These are phyloP conservation scores for Pollenia amentaria DNA, from an alignment of 2,888 invertebrate species.

Conservation along the genomic window DNA sequence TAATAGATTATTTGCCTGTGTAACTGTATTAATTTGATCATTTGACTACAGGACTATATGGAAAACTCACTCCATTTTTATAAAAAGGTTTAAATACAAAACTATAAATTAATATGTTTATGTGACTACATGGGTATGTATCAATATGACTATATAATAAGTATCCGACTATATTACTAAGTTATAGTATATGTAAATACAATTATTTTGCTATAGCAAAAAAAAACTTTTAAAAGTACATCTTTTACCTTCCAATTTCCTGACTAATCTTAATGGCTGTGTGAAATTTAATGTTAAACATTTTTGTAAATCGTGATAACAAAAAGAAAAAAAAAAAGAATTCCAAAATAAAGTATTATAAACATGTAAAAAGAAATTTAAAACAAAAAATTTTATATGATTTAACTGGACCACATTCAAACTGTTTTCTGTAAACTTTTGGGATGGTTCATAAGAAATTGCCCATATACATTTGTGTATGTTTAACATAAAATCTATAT, in stretches of 20 bases:
- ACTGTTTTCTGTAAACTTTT: constrained; percentile 27
- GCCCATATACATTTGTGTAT: constrained; percentile 15
- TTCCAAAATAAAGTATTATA: constrained; percentile 21
- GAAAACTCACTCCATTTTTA: too few species aligned
- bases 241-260: background rate
- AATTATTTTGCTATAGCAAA: background rate
- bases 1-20: too few species aligned
- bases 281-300: constrained; percentile 75
- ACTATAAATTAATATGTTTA: too few species aligned
- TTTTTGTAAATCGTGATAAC: constrained; percentile 74
- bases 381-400: constrained; percentile 67
- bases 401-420: constrained; percentile 76
- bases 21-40: too few species aligned
- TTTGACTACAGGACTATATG: too few species aligned
- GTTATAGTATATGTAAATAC: too few species aligned
- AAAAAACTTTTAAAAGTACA: background rate
- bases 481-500: constrained; percentile 49
- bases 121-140: too few species aligned
- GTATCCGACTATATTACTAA: too few species aligned
- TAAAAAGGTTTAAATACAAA: too few species aligned
- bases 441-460: constrained; percentile 36
- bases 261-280: constrained; percentile 42
- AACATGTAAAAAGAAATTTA: constrained; percentile 12
- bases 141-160: too few species aligned
- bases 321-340: constrained; percentile 23